Percentiles rank a stretch among this genome's conserved stretches.
Conservation (phyloP, 2,797 vertebrate genomes). For the Toxotes lorentzi region DNA sequence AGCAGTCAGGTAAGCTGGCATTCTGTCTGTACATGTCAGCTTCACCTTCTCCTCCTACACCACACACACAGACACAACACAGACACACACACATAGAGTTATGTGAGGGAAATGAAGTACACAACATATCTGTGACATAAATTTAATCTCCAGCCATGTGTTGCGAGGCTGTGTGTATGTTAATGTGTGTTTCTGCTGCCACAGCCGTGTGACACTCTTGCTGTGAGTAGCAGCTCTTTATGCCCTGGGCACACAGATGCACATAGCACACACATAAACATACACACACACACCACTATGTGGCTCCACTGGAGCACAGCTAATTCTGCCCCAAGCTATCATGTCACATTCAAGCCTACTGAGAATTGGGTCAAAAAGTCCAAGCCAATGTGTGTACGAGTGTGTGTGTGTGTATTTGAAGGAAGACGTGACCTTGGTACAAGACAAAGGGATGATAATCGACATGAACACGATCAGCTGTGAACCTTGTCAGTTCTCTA, state of each 20-base stretch:
- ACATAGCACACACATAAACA: conserved; percentile 8
- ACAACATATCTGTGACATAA: background rate
- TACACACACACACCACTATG: background rate
- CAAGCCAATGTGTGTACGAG: conserved; percentile 19
- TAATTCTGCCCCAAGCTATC: conserved; percentile 45
- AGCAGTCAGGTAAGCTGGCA: conserved; percentile 92
- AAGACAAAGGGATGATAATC: conserved; percentile 13
- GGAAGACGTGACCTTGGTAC: conserved; percentile 21
- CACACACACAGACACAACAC: conserved; percentile 18
- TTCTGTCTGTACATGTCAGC: conserved; percentile 94
- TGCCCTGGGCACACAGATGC: conserved; percentile 57
- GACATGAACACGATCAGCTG: background rate
- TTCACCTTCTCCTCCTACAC: conserved; percentile 92
- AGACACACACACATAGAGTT: background rate
- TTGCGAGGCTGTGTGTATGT: background rate
- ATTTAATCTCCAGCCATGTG: background rate
- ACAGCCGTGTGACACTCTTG: background rate
- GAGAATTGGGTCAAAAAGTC: conserved; percentile 67
- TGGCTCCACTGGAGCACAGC: conserved; percentile 45
- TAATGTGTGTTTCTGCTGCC: background rate
- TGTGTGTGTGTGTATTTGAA: conserved; percentile 18
- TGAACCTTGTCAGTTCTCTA: background rate
- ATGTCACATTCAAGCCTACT: conserved; percentile 52
- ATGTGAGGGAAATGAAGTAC: background rate
- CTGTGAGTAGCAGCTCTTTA: conserved; percentile 7